Conservation (phyloP, 1,140 invertebrate species). For the Lepidurus packardi region DNA sequence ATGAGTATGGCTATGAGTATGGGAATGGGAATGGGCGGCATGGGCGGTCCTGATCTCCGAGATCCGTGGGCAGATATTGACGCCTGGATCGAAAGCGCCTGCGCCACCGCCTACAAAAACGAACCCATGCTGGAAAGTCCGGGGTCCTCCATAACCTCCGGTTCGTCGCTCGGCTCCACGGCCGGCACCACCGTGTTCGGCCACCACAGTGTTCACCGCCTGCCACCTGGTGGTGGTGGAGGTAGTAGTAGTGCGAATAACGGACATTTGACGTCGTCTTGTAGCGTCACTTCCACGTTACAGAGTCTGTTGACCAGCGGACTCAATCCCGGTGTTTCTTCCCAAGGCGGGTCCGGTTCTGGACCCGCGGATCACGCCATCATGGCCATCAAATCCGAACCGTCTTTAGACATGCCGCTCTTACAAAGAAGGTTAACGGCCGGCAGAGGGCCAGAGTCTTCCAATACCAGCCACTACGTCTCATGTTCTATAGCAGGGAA, state of each 20-base stretch:
- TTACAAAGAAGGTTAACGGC: conserved; percentile 48
- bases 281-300: conserved; percentile 49
- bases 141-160: conserved; percentile 36
- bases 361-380: conserved; percentile 25
- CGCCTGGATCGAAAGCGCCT: conserved; percentile 72
- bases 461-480: conserved; percentile 20
- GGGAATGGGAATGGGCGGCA: conserved; percentile 42
- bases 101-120: conserved; percentile 45
- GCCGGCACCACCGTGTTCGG: conserved; percentile 37
- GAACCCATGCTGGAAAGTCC: conserved; percentile 36
- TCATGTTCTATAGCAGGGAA: conserved; percentile 32
- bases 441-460: conserved; percentile 29
- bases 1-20: conserved; percentile 32
- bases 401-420: conserved; percentile 60
- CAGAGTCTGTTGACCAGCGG: conserved; percentile 60
- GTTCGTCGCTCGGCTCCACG: conserved; percentile 33
- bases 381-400: conserved; percentile 34
- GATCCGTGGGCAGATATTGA: conserved; percentile 48
- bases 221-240: conserved; percentile 36
- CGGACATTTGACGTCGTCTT: conserved; percentile 34
- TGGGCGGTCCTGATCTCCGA: conserved; percentile 37
- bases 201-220: conserved; percentile 34
- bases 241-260: conserved; percentile 2
- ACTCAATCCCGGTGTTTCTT: not conserved
- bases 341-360: conserved; percentile 12